Conservation (phyloP, 2,888 invertebrate species). For the Leuctra nigra region DNA sequence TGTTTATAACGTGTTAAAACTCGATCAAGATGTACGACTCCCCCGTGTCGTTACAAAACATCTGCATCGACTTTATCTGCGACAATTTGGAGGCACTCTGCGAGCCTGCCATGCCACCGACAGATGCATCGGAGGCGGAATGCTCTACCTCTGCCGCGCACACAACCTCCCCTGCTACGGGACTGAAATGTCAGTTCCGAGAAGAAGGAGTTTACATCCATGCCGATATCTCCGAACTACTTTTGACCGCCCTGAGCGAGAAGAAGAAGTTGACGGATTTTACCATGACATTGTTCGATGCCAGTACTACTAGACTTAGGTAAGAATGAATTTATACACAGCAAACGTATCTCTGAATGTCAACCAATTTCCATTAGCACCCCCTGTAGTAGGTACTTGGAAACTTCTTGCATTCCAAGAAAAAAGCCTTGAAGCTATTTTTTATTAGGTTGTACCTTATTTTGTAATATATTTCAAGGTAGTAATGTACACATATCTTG, state of each 20-base stretch:
- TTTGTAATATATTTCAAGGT: no score
- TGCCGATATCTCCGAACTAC: slow-evolving; percentile 50
- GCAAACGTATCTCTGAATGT: no score
- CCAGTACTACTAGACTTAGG: slow-evolving; percentile 52
- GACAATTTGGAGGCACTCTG: slow-evolving; percentile 52
- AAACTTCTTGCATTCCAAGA: no score
- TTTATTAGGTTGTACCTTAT: no score
- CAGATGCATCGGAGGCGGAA: no score
- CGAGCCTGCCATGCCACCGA: slow-evolving; percentile 30
- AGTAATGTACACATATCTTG: no score
- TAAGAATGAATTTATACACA: no score
- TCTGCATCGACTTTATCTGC: slow-evolving; percentile 57
- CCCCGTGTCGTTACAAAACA: slow-evolving; percentile 53
- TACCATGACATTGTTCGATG: slow-evolving; percentile 53
- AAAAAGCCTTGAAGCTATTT: no score
- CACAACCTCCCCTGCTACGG: slow-evolving; percentile 15
- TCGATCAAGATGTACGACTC: slow-evolving; percentile 50
- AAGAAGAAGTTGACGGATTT: slow-evolving; percentile 53
- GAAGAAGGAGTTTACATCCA: slow-evolving; percentile 51
- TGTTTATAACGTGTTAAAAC: no score
- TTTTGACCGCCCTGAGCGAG: slow-evolving; percentile 49
- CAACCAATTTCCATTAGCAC: no score
- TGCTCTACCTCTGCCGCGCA: no score
- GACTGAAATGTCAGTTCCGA: slow-evolving; percentile 37
- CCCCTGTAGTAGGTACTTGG: no score